phyloP scores from a whole-genome alignment of 1,140 invertebrate genomes.

The Papilio dardanus region DNA sequence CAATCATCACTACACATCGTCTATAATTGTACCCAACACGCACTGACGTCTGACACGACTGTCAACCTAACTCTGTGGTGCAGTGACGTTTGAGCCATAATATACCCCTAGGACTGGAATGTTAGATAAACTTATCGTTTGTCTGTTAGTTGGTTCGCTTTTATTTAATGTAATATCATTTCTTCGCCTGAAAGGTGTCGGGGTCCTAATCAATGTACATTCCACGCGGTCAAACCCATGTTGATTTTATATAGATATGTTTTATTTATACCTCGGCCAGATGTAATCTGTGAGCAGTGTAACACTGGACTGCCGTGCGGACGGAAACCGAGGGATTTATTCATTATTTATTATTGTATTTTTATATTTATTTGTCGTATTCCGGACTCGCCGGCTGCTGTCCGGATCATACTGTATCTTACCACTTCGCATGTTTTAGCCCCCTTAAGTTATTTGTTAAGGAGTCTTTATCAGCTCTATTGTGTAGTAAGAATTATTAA shows the following conservation, averaged over 20 bases:
- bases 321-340: constrained; percentile 18
- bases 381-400: not conserved
- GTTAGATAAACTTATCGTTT: not conserved
- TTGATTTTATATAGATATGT: constrained; percentile 64
- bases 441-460: constrained; percentile 80
- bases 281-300: constrained; percentile 67
- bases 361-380: constrained; percentile 31
- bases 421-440: constrained; percentile 73
- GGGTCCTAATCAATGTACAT: constrained; percentile 74
- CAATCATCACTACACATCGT: too few species aligned
- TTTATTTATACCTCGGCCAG: constrained; percentile 57
- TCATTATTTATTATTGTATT: constrained; percentile 41
- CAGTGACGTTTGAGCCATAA: too few species aligned
- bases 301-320: constrained; percentile 7
- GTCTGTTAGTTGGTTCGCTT: not conserved
- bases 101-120: too few species aligned
- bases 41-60: too few species aligned
- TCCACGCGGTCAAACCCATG: constrained; percentile 78
- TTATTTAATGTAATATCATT: constrained; percentile 57
- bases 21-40: too few species aligned
- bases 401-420: constrained; percentile 73
- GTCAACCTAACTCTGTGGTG: too few species aligned
- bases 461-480: constrained; percentile 80
- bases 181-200: constrained; percentile 79
- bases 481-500: constrained; percentile 76